Percentiles rank a stretch among this genome's conserved stretches.
phyloP scores from a whole-genome alignment of 2,888 invertebrate species.

The Pachydiplax longipennis region DNA sequence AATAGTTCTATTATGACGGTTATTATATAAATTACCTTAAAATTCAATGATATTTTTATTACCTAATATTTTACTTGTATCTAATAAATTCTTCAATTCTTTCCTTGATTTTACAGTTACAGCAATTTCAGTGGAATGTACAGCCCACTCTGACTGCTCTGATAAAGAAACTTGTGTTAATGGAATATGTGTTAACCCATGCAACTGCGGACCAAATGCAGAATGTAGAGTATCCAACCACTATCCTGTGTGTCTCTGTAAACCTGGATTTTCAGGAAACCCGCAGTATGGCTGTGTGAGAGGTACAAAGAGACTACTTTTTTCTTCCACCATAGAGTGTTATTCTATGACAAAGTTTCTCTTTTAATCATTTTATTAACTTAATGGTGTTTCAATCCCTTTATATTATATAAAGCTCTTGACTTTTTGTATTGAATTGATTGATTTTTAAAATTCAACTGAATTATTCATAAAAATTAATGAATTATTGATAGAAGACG shows the following conservation, averaged over 20 bases:
- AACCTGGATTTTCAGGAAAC: conserved; percentile 83
- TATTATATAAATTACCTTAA: background rate
- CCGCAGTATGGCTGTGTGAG: conserved; percentile 82
- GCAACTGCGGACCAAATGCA: conserved; percentile 83
- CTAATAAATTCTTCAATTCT: conserved; percentile 30
- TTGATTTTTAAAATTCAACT: background rate
- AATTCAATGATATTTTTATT: background rate
- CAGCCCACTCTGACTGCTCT: conserved; percentile 81
- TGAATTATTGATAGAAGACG: background rate
- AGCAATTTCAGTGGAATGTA: conserved; percentile 74
- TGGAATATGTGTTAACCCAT: conserved; percentile 79
- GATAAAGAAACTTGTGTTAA: conserved; percentile 85
- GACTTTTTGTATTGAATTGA: background rate
- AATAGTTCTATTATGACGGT: too few relatives aligned
- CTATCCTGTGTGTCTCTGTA: conserved; percentile 85
- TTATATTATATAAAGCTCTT: background rate
- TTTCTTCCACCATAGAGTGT: too few relatives aligned
- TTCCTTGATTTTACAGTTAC: conserved; percentile 62
- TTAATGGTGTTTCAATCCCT: background rate
- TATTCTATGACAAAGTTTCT: background rate
- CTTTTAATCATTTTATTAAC: background rate
- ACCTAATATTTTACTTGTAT: background rate
- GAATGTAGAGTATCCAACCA: conserved; percentile 84
- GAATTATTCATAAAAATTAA: background rate
- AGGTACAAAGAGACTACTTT: conserved; percentile 58